Evolutionary conservation across 1,140 invertebrate species (phyloP), one percentile per base, ranked within the genome.

Genomic region (Hycleus cichorii): DNA sequence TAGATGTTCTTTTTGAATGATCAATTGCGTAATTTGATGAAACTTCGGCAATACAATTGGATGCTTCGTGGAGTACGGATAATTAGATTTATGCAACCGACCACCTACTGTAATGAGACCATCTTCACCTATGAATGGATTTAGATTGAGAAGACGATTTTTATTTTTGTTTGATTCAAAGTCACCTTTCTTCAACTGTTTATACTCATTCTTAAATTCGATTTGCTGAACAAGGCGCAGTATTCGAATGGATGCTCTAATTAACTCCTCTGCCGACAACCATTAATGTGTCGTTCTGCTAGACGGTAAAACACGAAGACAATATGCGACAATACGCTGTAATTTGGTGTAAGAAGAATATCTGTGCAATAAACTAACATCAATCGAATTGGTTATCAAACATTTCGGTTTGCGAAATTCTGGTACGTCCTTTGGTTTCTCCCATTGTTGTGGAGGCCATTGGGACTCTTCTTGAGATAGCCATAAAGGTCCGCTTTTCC

Each of bases 401-500:
- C n/a, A 47, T 12, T 25, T 18, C 2, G 18, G 7, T 18, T 18
- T 25, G 3, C 26, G 45, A 7, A 26, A 3, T 39, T 50, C 39
- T 6, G 24, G 4, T 43, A 24, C 4, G 3, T 10, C 39, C 1
- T 4, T 6, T 5, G 4, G 24, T 3, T 7, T 43, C 11, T 47
- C 10, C 10, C 11, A n/a, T 48, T 44, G 32, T 24, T 11, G 38
- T 39, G 2, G 39, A 4, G 47, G 45, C 49, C 49, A 47, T 12
- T 32, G 12, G 10, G 12, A 3, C 39, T 12, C 11, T 9, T 11
- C 7, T 25, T 25, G 24, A 25, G 5, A 25, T 10, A 62, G 39
- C 51, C 62, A 69, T 2, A 3, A 0, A 25, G 71, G 71, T 5
- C 72, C 69, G 4, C 60, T 10, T 65, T 68, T 74, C 71, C 72